Evolutionary conservation across 2,113 vertebrate species (phyloP).

Genomic region (Baryphthengus martii): DNA sequence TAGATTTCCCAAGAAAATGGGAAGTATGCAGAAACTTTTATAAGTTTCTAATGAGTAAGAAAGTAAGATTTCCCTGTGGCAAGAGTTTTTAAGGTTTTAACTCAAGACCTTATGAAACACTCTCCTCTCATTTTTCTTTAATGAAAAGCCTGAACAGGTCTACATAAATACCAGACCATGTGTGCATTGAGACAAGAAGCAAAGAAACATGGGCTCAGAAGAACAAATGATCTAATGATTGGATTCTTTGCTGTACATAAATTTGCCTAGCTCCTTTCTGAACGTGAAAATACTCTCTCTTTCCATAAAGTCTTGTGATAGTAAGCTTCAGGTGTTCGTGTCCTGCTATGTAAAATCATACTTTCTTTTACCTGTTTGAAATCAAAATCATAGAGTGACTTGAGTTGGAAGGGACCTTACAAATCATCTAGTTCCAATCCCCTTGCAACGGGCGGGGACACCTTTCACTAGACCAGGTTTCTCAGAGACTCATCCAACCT

Average conservation of each 20-base stretch:
- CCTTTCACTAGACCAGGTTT: too few relatives aligned
- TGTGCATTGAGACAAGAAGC: background rate
- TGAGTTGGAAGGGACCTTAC: too few relatives aligned
- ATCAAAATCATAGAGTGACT: too few relatives aligned
- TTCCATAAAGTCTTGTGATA: background rate
- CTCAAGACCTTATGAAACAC: background rate
- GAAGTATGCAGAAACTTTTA: background rate
- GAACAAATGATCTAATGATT: background rate
- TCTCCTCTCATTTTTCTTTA: background rate
- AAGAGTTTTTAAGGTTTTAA: background rate
- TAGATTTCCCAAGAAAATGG: background rate
- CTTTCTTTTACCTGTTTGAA: background rate
- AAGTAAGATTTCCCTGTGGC: background rate
- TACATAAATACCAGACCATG: background rate
- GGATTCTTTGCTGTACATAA: background rate
- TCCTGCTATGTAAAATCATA: background rate
- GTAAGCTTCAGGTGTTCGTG: background rate
- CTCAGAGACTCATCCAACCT: too few relatives aligned
- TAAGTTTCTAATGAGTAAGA: background rate
- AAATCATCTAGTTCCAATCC: too few relatives aligned
- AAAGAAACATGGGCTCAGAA: background rate
- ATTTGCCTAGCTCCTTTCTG: background rate
- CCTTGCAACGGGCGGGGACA: too few relatives aligned
- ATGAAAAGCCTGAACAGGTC: background rate
- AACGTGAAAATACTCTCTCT: background rate